Evolutionary conservation across 2,113 vertebrate genomes (phyloP), one percentile per base, ranked within the genome.

Genomic region (Catharus bicknelli): DNA sequence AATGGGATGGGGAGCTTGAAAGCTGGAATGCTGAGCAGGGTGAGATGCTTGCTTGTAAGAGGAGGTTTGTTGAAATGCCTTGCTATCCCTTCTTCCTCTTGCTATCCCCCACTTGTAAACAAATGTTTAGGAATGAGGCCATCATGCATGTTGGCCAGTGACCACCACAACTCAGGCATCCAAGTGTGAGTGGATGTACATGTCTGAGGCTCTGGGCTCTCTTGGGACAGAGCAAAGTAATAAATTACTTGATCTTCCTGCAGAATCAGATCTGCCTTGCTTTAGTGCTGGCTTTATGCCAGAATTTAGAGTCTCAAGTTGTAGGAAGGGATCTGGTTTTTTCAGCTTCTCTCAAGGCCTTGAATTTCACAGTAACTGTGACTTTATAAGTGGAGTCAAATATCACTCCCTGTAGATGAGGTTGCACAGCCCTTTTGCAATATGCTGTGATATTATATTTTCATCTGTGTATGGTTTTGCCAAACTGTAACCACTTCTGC

Each of bases 1-100:
- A 61, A 57, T 43, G 81, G 50, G 74, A 36, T 77, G 79, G 84
- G 76, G n/a, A 80, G 66, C 88, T 88, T 90, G 94, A 94, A 88
- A 90, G 57, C 69, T 70, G 87, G 83, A 93, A 90, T 92, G 90
- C 58, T 87, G 59, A 86, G 26, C 73, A 81, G 87, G 32, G 38
- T 72, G 58, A 88, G 62, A 47, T 59, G 85, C 94, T 95, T 96
- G 95, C 90, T 88, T 94, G 64, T 55, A 69, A 90, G 59, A 53
- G 78, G 27, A 88, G 38, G 27, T 73, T 81, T 83, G 61, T 89
- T 94, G 74, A 94, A 76, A 67, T 86, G 83, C 45, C 53, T 86
- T 91, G 82, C 81, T 90, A 30, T 80, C 67, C 36, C 22, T 86
- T 68, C 45, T 23, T 90, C 53, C 13, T 90, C 30, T 59, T 86